Evolutionary conservation across 2,888 invertebrate species (phyloP), one percentile per base, ranked within the genome.

Genomic region (Rhimphoctona megacephalus): DNA sequence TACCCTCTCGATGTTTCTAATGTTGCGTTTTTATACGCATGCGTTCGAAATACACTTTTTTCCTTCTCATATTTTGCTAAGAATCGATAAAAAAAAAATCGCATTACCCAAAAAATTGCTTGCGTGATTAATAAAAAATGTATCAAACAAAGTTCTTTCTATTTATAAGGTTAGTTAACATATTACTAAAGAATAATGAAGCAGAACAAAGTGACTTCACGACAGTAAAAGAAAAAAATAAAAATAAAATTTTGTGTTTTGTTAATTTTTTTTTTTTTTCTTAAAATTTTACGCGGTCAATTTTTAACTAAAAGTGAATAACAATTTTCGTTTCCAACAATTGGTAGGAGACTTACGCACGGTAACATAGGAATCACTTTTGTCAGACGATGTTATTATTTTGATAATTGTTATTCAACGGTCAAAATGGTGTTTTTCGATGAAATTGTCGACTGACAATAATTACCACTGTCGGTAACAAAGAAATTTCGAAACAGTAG

Each of bases 1-100:
- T 90, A 89, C 87, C 90, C 90, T 90, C 90, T 90, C 85, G 73
- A 57, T 43, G 22, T 17, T 80, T 43, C 33, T 43, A 76, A 57
- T 54, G 43, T 46, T 2, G 25, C 54, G 72, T 64, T 66, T n/a
- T 17, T 33, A 46, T 46, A 79, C 86, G 81, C 86, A 69, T 86
- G 86, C 81, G 86, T 84, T 76, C 25, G 36, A 69, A 76, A 57
- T 67, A 66, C 82, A 46, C n/a, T 74, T 64, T 61, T 61, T 70
- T 64, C 39, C 54, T 33, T 17, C 46, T 43, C 57, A 30, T 46
- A 67, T 66, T 54, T 77, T 30, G 22, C 17, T 30, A 39, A 43
- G 46, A 49, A 79, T 82, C 85, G 74, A 85, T 82, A 72, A 54
- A 22, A 39, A n/a, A 70, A 54, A 17, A 46, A 46, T 8, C 14